Base-by-base conservation (phyloP, 2,888 invertebrate genomes). In the Acleris emargana region DNA sequence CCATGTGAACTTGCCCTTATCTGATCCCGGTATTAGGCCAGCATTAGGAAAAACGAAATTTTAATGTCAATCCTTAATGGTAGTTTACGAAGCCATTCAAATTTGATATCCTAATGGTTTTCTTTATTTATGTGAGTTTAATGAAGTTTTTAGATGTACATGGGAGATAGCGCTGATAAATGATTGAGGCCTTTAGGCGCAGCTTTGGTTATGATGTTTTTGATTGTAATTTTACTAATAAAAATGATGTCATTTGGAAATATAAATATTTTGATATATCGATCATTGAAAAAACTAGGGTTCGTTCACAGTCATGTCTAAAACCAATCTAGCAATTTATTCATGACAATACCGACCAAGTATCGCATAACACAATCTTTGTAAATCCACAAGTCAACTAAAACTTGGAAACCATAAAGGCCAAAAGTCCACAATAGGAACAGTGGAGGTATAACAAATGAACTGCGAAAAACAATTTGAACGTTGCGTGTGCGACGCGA, bases 1-100 rank as follows among this genome's bases (percentile, higher is more conserved):
- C 76, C 77, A 81, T 82, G 86, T 84, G 83, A 81, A 83, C 82
- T 77, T 74, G 70, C 69, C 79, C 86, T 88, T 89, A 91, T 91
- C 91, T 77, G 88, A 88, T 88, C 77, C 72, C 69, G 75, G 74
- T 70, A 75, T 76, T 72, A 78, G 76, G 74, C 77, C 75, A 69
- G 73, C 85, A 85, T 86, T 85, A 86, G 80, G 82, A 71, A 69
- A 83, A 81, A 82, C 77, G 76, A 79, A 81, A 68, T 81, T 79
- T 60, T 81, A 82, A 84, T 82, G 78, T 74, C 72, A 67, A 73
- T 77, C 67, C 63, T 73, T 75, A 76, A 79, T 79, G 81, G 75
- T 61, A 59, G 42, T 54, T 57, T 62, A 67, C 43, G 53, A 55
- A 54, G 61, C 32, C 53, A 67, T 60, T 62, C 52, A 45, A 61